phyloP scores from a whole-genome alignment of 2,888 invertebrate genomes.

The Hartigia nigra region DNA sequence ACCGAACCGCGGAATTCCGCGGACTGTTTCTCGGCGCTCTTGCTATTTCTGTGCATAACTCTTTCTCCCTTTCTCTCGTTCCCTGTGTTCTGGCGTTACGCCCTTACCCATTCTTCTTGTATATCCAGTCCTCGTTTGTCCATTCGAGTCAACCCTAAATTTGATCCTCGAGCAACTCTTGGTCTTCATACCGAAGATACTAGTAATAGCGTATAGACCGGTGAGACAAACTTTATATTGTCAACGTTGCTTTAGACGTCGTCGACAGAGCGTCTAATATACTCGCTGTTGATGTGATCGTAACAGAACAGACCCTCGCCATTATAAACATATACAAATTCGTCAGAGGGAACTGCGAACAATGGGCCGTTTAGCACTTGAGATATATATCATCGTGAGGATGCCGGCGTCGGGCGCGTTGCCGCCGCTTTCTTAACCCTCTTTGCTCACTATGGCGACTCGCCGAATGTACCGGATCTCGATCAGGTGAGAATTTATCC shows the following conservation, averaged over 20 bases:
- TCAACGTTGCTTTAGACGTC: background rate
- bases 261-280: background rate
- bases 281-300: background rate
- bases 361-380: constrained; percentile 64
- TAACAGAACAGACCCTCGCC: constrained; percentile 34
- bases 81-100: background rate
- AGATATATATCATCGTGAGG: constrained; percentile 63
- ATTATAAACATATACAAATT: constrained; percentile 66
- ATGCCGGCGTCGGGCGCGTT: background rate
- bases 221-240: background rate
- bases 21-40: background rate
- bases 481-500: background rate
- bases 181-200: background rate
- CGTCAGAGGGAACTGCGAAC: constrained; percentile 62
- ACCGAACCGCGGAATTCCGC: constrained; percentile 16
- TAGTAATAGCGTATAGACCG: background rate
- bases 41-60: background rate
- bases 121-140: background rate
- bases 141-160: background rate
- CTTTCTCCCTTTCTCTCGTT: background rate
- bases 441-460: background rate
- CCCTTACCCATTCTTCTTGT: background rate
- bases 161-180: background rate
- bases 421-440: constrained; percentile 40
- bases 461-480: background rate